Percentiles rank a stretch among this genome's conserved stretches.
Conservation (phyloP, 2,797 vertebrate species). For the Syngnathus rostellatus region DNA sequence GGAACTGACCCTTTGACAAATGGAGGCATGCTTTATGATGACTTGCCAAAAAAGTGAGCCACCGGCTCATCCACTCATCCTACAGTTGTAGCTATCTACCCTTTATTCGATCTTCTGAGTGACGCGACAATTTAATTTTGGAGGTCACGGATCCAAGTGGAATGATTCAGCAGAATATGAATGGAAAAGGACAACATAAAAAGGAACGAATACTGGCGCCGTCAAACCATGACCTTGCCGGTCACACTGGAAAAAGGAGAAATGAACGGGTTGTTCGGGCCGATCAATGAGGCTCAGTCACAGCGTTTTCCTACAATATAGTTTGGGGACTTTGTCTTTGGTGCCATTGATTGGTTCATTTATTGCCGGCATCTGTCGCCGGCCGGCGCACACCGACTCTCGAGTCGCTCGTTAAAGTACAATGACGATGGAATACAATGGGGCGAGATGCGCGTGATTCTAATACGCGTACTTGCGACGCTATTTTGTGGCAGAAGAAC, state of each 20-base stretch:
- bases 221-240: slow-evolving; percentile 10
- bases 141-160: not conserved
- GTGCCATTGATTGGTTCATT: slow-evolving; percentile 59
- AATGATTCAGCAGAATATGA: slow-evolving; percentile 10
- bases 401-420: slow-evolving; percentile 20
- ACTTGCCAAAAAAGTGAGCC: slow-evolving; percentile 28
- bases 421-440: not conserved
- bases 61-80: slow-evolving; percentile 10
- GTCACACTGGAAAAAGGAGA: slow-evolving; percentile 41
- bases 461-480: not conserved
- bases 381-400: slow-evolving; percentile 27
- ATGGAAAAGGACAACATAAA: not conserved
- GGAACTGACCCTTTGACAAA: slow-evolving; percentile 36
- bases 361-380: slow-evolving; percentile 45
- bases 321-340: slow-evolving; percentile 55
- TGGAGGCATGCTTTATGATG: slow-evolving; percentile 41
- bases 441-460: not conserved
- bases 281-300: slow-evolving; percentile 62
- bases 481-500: not conserved
- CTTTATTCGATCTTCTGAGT: slow-evolving; percentile 27
- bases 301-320: slow-evolving; percentile 56
- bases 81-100: slow-evolving; percentile 20
- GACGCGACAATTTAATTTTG: slow-evolving; percentile 25
- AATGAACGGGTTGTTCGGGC: slow-evolving; percentile 52
- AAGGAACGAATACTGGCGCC: too few relatives aligned